phyloP scores from a whole-genome alignment of 2,797 vertebrate genomes.

The Galaxias olidus region DNA sequence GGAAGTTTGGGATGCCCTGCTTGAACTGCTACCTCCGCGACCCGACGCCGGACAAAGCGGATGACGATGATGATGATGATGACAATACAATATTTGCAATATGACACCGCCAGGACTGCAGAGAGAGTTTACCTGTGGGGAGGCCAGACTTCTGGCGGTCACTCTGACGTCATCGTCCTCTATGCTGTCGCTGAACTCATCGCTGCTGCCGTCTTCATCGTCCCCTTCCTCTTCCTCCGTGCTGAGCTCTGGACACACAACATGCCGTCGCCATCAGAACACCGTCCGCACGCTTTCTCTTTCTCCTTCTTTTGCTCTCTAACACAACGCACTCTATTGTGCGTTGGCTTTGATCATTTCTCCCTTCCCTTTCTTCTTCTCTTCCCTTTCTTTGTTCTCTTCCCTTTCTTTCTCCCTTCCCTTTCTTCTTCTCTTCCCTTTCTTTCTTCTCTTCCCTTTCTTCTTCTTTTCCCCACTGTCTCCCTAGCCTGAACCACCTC shows the following conservation, averaged over 20 bases:
- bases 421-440: slow-evolving; percentile 26
- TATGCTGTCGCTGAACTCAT: slow-evolving; percentile 82
- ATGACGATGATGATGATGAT: too few relatives aligned
- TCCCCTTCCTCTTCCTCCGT: slow-evolving; percentile 70
- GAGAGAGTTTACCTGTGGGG: slow-evolving; percentile 54
- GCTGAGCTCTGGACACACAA: slow-evolving; percentile 72
- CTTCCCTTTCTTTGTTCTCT: slow-evolving; percentile 4
- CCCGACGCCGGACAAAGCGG: too few relatives aligned
- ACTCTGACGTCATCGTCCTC: slow-evolving; percentile 77
- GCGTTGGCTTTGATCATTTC: neutral
- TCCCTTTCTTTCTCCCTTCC: slow-evolving; percentile 3
- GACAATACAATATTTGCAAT: too few relatives aligned
- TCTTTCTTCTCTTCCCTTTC: slow-evolving; percentile 18
- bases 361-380: slow-evolving; percentile 3
- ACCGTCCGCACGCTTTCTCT: neutral
- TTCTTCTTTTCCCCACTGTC: slow-evolving; percentile 12
- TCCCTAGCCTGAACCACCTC: slow-evolving; percentile 41
- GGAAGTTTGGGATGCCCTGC: too few relatives aligned
- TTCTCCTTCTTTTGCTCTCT: neutral
- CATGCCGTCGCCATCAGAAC: slow-evolving; percentile 30
- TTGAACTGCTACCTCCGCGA: too few relatives aligned
- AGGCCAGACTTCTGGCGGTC: slow-evolving; percentile 56
- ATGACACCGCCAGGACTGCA: too few relatives aligned
- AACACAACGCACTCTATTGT: neutral
- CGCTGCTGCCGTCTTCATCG: slow-evolving; percentile 69